Percentiles rank a stretch among this genome's conserved stretches.
phyloP scores from a whole-genome alignment of 2,888 invertebrate genomes.

The Opisthograptis luteolata region DNA sequence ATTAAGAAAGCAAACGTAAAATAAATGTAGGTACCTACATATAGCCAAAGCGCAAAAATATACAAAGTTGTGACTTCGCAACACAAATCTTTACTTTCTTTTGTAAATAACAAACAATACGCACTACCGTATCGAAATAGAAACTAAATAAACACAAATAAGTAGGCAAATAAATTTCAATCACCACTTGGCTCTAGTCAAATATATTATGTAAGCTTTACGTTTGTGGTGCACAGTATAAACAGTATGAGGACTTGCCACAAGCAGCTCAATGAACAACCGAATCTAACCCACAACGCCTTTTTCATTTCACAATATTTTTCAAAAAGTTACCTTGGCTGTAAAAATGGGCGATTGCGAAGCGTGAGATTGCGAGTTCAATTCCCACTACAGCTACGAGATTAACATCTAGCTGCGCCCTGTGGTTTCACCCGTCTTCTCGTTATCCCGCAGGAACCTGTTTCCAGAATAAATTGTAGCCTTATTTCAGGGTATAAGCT shows the following conservation, averaged over 20 bases:
- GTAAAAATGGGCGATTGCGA: too few species aligned
- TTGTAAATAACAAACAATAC: conserved; percentile 23
- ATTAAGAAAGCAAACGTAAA: not conserved
- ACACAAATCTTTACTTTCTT: conserved; percentile 9
- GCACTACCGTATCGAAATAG: conserved; percentile 20
- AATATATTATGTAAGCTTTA: conserved; percentile 18
- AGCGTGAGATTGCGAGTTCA: too few species aligned
- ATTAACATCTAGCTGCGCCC: too few species aligned
- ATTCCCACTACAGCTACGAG: too few species aligned
- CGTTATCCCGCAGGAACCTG: too few species aligned
- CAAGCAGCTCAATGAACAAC: too few species aligned
- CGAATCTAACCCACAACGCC: too few species aligned
- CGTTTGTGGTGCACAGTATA: not conserved
- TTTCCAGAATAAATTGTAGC: too few species aligned
- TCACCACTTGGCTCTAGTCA: conserved; percentile 14
- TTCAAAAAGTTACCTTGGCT: too few species aligned
- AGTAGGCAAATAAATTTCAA: conserved; percentile 22
- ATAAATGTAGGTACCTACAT: not conserved
- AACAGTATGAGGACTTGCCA: conserved; percentile 5
- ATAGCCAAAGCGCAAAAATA: not conserved
- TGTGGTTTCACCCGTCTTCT: too few species aligned
- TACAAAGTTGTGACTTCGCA: conserved; percentile 10
- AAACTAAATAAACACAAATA: conserved; percentile 26
- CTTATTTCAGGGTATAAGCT: too few species aligned
- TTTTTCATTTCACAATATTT: too few species aligned